phyloP scores from a whole-genome alignment of 2,797 vertebrate species.

The Ispidina lecontei region DNA sequence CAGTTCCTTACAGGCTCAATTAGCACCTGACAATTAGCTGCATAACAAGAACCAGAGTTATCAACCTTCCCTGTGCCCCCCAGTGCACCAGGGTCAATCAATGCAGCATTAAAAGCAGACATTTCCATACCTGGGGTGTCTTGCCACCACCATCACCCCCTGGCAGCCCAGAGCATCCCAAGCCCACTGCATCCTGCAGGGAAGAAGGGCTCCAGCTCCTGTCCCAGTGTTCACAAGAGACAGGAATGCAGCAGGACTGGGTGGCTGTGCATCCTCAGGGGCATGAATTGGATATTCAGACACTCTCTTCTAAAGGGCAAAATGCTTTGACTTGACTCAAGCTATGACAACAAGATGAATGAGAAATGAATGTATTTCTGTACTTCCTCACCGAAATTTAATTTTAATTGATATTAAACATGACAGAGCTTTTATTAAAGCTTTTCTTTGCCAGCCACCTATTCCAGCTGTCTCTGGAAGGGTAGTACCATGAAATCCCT shows the following conservation, averaged over 20 bases:
- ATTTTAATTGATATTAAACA: constrained; percentile 38
- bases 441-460: neutral
- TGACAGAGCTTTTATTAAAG: constrained; percentile 9
- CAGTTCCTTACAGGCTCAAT: neutral
- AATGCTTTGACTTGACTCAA: neutral
- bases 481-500: neutral
- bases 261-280: neutral
- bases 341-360: neutral
- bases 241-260: neutral
- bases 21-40: neutral
- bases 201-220: neutral
- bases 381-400: constrained; percentile 17
- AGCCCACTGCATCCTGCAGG: too few species aligned
- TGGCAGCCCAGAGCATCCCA: neutral
- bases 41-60: neutral
- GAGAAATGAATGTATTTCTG: neutral
- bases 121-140: neutral
- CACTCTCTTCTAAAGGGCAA: constrained; percentile 41
- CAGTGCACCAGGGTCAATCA: neutral
- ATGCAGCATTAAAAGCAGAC: neutral
- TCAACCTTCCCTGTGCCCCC: neutral
- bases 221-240: neutral
- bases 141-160: neutral
- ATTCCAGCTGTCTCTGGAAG: neutral
- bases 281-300: constrained; percentile 1